Evolutionary conservation across 2,797 vertebrate genomes (phyloP).

Genomic region (Notolepis coatsorum): DNA sequence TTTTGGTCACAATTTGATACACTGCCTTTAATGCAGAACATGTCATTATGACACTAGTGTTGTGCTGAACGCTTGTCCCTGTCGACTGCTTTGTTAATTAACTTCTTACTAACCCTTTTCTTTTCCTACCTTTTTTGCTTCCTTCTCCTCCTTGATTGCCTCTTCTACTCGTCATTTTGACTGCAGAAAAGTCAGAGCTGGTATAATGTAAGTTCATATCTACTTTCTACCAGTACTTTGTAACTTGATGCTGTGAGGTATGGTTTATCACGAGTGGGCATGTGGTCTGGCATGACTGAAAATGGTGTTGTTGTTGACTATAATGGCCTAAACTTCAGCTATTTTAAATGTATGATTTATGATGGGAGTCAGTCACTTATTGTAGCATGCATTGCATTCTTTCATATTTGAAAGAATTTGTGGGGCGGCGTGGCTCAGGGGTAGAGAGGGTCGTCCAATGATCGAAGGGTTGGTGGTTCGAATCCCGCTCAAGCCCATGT

Average conservation of each 20-base stretch:
- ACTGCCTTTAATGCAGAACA: not conserved
- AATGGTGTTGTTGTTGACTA: too few relatives aligned
- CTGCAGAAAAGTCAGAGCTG: conserved; percentile 95
- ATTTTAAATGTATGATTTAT: too few relatives aligned
- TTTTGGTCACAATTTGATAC: not conserved
- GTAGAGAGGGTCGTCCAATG: too few relatives aligned
- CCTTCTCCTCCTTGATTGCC: not conserved
- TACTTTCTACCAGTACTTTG: not conserved
- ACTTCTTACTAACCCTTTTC: conserved; percentile 2
- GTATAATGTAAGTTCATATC: conserved; percentile 89
- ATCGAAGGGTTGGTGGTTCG: too few relatives aligned
- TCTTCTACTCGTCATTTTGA: conserved; percentile 22
- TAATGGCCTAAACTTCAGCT: too few relatives aligned
- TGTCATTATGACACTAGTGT: not conserved
- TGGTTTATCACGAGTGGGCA: not conserved
- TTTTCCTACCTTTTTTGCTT: not conserved
- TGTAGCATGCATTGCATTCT: too few relatives aligned
- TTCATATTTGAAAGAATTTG: too few relatives aligned
- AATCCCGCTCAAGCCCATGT: too few relatives aligned
- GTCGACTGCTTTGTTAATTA: not conserved
- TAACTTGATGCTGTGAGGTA: not conserved
- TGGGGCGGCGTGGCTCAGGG: too few relatives aligned
- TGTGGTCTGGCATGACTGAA: not conserved
- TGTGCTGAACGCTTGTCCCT: not conserved
- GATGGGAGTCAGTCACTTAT: too few relatives aligned